Evolutionary conservation across 2,888 invertebrate genomes (phyloP).

Genomic region (Meiosimyza platycephala): DNA sequence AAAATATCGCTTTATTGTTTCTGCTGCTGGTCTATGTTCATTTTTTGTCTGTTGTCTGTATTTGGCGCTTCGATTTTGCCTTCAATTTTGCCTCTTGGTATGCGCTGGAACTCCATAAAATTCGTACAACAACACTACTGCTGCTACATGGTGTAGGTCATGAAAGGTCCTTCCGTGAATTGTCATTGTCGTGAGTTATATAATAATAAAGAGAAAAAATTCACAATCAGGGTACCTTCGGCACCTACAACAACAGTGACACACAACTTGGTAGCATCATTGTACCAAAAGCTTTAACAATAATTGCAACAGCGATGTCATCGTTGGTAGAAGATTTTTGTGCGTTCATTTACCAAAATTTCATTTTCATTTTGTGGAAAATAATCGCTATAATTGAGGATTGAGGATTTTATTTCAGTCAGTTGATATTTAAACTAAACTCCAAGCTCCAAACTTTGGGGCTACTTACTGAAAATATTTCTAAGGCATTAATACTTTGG

Average conservation of each 20-base stretch:
- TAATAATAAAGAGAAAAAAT: conserved; percentile 30
- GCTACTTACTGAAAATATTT: too few relatives aligned
- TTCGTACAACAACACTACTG: conserved; percentile 28
- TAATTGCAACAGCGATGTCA: not conserved
- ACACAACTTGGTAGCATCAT: not conserved
- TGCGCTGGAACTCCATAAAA: conserved; percentile 10
- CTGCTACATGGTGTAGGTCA: conserved; percentile 45
- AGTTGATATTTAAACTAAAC: too few relatives aligned
- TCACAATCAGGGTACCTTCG: conserved; percentile 4
- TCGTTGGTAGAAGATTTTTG: not conserved
- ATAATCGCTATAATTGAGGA: too few relatives aligned
- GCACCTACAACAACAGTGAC: not conserved
- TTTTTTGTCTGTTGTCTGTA: not conserved
- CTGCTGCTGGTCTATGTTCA: not conserved
- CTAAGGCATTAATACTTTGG: too few relatives aligned
- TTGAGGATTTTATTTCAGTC: too few relatives aligned
- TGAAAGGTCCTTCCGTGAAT: conserved; percentile 52
- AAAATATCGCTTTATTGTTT: not conserved
- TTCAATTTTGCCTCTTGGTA: conserved; percentile 16
- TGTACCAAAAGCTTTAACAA: too few relatives aligned
- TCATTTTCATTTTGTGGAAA: too few relatives aligned
- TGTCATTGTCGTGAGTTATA: conserved; percentile 52
- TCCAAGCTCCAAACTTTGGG: too few relatives aligned
- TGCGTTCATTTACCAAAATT: too few relatives aligned
- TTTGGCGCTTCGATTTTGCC: conserved; percentile 22